Evolutionary conservation across 1,140 invertebrate genomes (phyloP).

Genomic region (Portunus trituberculatus): DNA sequence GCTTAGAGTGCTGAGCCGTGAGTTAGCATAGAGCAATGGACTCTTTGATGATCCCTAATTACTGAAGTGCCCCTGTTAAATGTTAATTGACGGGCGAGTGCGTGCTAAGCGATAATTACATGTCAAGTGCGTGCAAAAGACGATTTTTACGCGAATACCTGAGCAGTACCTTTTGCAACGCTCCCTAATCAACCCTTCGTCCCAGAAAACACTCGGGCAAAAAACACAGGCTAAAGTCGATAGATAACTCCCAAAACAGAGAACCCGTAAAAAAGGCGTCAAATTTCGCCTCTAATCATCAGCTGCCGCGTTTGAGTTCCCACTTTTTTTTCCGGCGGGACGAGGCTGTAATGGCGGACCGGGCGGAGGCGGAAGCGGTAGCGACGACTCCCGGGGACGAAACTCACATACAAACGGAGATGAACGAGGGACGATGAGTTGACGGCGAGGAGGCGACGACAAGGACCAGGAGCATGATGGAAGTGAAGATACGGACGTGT

Average conservation of each 20-base stretch:
- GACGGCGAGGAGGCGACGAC: neutral
- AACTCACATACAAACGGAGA: too few species aligned
- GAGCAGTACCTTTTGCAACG: neutral
- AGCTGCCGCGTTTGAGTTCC: neutral
- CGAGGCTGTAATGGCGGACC: neutral
- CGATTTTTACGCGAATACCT: conserved; percentile 52
- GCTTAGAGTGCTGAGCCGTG: conserved; percentile 37
- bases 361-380: neutral
- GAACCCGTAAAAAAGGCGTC: neutral
- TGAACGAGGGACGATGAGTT: too few species aligned
- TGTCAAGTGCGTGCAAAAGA: conserved; percentile 56
- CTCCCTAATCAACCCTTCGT: conserved; percentile 36
- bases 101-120: conserved; percentile 67
- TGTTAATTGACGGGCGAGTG: conserved; percentile 67
- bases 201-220: neutral
- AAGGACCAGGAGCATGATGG: neutral
- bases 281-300: conserved; percentile 14
- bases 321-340: neutral
- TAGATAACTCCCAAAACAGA: conserved; percentile 14
- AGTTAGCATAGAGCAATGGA: conserved; percentile 51
- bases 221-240: conserved; percentile 2
- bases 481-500: neutral
- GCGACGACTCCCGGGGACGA: too few species aligned
- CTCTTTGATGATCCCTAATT: conserved; percentile 55
- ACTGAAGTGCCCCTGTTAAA: conserved; percentile 64